Evolutionary conservation across 2,888 invertebrate genomes (phyloP), one percentile per base, ranked within the genome.

Genomic region (Molorchus minor): DNA sequence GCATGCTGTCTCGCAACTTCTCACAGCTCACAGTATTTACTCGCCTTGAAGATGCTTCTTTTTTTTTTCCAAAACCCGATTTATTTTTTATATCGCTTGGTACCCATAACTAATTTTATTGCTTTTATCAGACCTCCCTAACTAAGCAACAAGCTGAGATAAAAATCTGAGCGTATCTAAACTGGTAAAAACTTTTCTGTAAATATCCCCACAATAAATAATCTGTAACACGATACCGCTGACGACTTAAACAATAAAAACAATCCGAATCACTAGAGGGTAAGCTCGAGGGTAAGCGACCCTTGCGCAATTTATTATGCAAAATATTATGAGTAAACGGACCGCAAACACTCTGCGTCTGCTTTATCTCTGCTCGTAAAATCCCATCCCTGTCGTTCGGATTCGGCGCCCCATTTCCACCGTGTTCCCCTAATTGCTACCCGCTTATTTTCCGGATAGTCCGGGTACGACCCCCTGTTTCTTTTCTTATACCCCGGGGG

Each of bases 251-350:
- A n/a, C 16, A 29, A 30, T 12, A 43, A 21, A 45, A 41, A 40
- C 36, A 20, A 20, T 17, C n/a, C 41, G 5, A 41, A 52, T 29
- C 30, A 41, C 17, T 17, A 52, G 41, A 40, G 52, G 52, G 30
- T 17, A 58, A 36, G 46, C 17, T 17, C 40, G 41, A 40, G 52
- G 52, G 30, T 17, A 58, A 36, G 46, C 62, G 51, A 51, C 58
- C 61, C 60, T 62, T 62, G 60, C 55, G 67, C 69, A 68, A 71
- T 70, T 69, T 69, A 70, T 71, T 70, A 71, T 70, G 68, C 67
- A 65, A 69, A 69, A 71, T 69, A 65, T 70, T 67, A 62, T 70
- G 67, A 69, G 68, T 58, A 61, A 61, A 59, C 61, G 49, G 56
- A 62, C 68, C 66, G 58, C 70, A 68, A 67, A 65, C 67, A 62